phyloP scores from a whole-genome alignment of 2,797 vertebrate species.

The Florisuga fusca region DNA sequence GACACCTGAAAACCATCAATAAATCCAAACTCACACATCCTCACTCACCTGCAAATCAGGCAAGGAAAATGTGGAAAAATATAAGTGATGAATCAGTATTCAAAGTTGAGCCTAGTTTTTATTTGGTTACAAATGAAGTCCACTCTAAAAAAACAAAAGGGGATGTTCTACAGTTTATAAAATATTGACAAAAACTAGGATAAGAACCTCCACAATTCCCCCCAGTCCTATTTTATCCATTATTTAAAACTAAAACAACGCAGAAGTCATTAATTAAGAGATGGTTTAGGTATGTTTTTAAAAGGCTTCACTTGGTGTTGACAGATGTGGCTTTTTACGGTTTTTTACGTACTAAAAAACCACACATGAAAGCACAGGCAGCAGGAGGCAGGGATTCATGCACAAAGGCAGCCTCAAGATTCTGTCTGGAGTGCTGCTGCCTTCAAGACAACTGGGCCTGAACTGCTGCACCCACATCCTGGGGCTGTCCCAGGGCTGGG shows the following conservation, averaged over 20 bases:
- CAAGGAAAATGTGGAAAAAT: neutral
- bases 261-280: neutral
- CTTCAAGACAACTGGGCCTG: rapidly evolving
- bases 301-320: neutral
- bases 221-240: neutral
- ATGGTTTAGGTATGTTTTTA: neutral
- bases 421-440: neutral
- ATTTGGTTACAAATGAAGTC: neutral
- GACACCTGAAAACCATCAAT: neutral
- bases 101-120: neutral
- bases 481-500: too few species aligned
- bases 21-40: neutral
- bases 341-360: too few species aligned
- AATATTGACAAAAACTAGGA: neutral
- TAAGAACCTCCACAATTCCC: neutral
- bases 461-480: rapidly evolving
- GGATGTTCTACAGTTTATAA: neutral
- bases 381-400: too few species aligned
- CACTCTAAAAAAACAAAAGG: neutral
- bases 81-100: neutral
- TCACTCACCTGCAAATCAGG: neutral
- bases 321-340: too few species aligned
- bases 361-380: too few species aligned
- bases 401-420: too few species aligned
- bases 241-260: neutral